Base-by-base conservation (phyloP, 2,797 vertebrate genomes). In the Miichthys miiuy region DNA sequence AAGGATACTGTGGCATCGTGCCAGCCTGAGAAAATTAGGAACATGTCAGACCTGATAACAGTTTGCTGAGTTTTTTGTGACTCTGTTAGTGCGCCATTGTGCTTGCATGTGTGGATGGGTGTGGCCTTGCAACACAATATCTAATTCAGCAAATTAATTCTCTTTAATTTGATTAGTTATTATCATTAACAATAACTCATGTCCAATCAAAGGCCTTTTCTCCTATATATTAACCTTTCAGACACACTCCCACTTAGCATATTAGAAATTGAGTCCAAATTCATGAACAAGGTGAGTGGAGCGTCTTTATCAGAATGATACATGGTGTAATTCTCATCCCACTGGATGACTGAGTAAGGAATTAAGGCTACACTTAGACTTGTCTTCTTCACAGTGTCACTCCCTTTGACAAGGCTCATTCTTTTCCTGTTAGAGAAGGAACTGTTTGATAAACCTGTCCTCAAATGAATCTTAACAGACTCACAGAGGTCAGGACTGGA, bases 111-210 rank as follows among this genome's bases (percentile, higher is more conserved):
- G 58, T 51, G 67, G 56, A 17, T n/a, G 17, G 50, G 54, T 64
- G 67, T 20, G 38, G 65, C 27, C 14, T 51, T 74, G 89, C 86
- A 91, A 90, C 94, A 93, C 89, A 92, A 94, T 94, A 96, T 96
- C 96, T 96, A 96, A 97, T 98, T 97, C 96, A 95, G 95, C 94
- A 96, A 97, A 98, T 98, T 96, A 96, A 96, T 96, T 94, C 88
- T 92, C 95, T 96, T 96, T 96, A 96, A 97, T 97, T 97, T 95
- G 93, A 95, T 96, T 96, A 94, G 90, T 95, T 95, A 96, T 94
- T 94, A 95, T 96, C 89, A 90, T 97, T 96, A 97, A 91, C 92
- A 83, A 95, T 95, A 97, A 95, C 95, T 96, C 93, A 94, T 87
- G 81, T 96, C 96, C 88, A 92, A 90, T 94, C 91, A 92, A 79